These are phyloP conservation scores for Psilopsiagon aurifrons DNA, from an alignment of 2,113 vertebrate species.

Conservation along the genomic window DNA sequence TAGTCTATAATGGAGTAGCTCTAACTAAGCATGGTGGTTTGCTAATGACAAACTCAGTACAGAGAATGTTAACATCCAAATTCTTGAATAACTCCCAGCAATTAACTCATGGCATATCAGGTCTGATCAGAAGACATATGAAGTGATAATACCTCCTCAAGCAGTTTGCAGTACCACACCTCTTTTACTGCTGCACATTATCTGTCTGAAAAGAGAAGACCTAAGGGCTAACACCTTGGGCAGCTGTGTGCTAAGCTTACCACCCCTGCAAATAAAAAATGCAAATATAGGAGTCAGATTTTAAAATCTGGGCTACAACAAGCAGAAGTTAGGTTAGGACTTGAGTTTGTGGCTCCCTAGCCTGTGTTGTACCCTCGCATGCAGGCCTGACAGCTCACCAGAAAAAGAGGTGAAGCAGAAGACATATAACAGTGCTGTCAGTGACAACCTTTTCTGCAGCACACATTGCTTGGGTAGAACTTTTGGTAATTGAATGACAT, in stretches of 20 bases:
- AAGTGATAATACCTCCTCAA: not conserved
- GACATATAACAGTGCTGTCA: not conserved
- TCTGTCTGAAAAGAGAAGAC: not conserved
- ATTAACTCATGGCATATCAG: not conserved
- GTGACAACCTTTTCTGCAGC: not conserved
- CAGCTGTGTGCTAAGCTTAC: not conserved
- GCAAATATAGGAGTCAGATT: not conserved
- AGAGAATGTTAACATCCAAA: not conserved
- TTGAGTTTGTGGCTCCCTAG: not conserved
- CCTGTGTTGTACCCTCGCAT: fast-evolving
- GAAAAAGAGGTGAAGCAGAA: not conserved
- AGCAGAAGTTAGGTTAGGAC: not conserved
- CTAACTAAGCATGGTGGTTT: not conserved
- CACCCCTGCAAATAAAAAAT: not conserved
- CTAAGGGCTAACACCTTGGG: not conserved
- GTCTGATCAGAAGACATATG: not conserved
- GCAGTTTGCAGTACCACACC: not conserved
- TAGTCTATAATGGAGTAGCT: not conserved
- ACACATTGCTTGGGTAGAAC: not conserved
- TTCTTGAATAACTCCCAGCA: not conserved
- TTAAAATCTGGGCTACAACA: not conserved
- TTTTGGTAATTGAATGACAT: not conserved
- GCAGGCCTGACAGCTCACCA: not conserved
- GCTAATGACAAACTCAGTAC: not conserved
- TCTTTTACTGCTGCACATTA: not conserved